These are phyloP conservation scores for Rafetus swinhoei DNA, from an alignment of 2,113 vertebrate species.

Conservation along the genomic window DNA sequence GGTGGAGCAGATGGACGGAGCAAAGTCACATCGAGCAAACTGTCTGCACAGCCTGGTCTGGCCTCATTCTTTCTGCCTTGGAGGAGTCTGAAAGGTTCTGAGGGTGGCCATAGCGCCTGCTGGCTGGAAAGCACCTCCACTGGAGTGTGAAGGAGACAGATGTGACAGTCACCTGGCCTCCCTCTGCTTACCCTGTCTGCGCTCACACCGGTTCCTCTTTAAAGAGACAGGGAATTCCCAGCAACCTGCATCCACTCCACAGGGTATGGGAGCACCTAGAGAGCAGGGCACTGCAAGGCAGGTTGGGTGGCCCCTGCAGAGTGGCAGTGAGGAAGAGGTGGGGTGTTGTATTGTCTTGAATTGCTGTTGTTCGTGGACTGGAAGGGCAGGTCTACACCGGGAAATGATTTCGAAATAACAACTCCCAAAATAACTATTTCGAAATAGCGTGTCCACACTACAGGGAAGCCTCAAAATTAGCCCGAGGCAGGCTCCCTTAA, in stretches of 20 bases:
- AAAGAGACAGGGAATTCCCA: rapidly evolving
- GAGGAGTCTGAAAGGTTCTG: rapidly evolving
- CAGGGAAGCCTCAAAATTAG: no score
- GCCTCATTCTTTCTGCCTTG: rapidly evolving
- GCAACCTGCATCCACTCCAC: neutral
- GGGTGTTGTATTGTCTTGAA: rapidly evolving
- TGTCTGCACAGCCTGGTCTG: neutral
- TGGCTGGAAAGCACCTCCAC: rapidly evolving
- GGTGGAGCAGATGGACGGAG: neutral
- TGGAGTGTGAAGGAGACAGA: neutral
- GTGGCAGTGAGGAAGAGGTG: rapidly evolving
- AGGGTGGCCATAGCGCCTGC: rapidly evolving
- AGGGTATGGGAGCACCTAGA: neutral
- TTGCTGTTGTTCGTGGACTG: neutral
- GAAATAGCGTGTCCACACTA: no score
- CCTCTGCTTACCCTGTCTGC: neutral
- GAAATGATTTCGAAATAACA: no score
- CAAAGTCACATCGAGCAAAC: neutral
- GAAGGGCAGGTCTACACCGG: neutral
- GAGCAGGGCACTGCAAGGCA: rapidly evolving
- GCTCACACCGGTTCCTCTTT: neutral
- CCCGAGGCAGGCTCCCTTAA: no score
- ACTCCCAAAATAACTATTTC: no score
- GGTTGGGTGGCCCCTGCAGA: neutral
- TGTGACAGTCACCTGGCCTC: neutral